phyloP scores from a whole-genome alignment of 2,113 vertebrate species.

The Ginglymostoma cirratum region DNA sequence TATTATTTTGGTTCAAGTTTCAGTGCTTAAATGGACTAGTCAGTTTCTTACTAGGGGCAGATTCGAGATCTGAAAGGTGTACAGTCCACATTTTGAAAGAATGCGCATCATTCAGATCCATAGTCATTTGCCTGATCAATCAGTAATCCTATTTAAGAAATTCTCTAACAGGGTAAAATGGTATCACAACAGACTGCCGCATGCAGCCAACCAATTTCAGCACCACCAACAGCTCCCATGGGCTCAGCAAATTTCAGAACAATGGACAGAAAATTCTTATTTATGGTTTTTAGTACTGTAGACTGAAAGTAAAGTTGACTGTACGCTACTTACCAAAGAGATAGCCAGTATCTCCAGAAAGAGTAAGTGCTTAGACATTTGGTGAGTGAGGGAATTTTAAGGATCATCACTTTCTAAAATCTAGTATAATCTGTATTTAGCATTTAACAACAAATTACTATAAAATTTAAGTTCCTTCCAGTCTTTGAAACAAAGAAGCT shows the following conservation, averaged over 20 bases:
- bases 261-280: neutral
- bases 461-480: neutral
- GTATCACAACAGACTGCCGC: neutral
- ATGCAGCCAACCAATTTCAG: neutral
- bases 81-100: neutral
- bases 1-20: neutral
- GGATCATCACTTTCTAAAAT: too few relatives aligned
- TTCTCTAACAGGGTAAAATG: neutral
- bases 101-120: neutral
- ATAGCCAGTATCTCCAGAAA: too few relatives aligned
- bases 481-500: neutral
- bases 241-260: neutral
- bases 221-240: neutral
- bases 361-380: too few relatives aligned
- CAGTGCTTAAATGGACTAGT: neutral
- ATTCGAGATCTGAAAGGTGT: neutral
- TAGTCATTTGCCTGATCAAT: neutral
- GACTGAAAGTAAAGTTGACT: too few relatives aligned
- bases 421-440: neutral
- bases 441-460: neutral
- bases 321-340: neutral
- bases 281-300: neutral
- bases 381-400: too few relatives aligned
- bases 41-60: neutral
- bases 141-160: neutral